phyloP scores from a whole-genome alignment of 2,113 vertebrate species.

The Melanostigma gelatinosum region DNA sequence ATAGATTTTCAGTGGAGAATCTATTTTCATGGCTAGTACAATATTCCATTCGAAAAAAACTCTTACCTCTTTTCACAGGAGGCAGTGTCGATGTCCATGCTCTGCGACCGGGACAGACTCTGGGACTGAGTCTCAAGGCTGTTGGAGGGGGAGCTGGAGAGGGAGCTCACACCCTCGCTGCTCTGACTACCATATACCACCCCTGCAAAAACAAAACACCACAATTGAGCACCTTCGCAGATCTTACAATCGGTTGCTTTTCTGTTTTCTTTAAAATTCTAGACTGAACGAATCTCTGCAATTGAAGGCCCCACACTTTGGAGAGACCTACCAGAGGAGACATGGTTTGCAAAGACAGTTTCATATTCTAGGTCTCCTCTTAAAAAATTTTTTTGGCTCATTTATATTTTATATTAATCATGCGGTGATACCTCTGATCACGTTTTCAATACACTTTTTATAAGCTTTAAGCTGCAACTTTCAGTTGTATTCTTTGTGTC shows the following conservation, averaged over 20 bases:
- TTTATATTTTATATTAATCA: background rate
- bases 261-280: too few species aligned
- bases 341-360: background rate
- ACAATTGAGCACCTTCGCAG: constrained; percentile 13
- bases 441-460: background rate
- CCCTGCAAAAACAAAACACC: constrained; percentile 81
- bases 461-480: background rate
- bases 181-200: constrained; percentile 97
- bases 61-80: constrained; percentile 98
- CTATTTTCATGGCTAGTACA: background rate
- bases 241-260: background rate
- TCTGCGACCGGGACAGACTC: constrained; percentile 97
- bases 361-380: background rate
- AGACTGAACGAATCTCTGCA: background rate
- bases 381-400: background rate
- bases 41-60: background rate
- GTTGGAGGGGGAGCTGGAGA: constrained; percentile 98
- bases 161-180: constrained; percentile 98
- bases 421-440: background rate
- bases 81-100: constrained; percentile 98
- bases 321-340: background rate
- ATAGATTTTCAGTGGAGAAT: background rate
- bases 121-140: constrained; percentile 99
- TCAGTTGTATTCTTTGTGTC: background rate
- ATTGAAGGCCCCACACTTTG: background rate